Base-by-base conservation (phyloP, 2,797 vertebrate genomes). In the Morus bassanus region DNA sequence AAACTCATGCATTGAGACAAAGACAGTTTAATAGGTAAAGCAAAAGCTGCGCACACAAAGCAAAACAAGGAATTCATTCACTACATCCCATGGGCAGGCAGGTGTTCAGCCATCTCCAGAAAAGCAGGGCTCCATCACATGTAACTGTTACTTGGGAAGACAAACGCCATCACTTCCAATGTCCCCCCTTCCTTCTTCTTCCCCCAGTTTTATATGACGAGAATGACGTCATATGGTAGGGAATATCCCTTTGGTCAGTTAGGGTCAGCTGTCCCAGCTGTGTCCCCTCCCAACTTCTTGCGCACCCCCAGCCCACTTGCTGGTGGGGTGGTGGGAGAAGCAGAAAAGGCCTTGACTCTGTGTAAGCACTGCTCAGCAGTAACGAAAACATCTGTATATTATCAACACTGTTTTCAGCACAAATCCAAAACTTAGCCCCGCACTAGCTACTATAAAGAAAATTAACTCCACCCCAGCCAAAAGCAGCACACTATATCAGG, bases 31-130 rank as follows among this genome's bases (percentile, higher is more conserved):
- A 41, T 3, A 57, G 5, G 7, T 37, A 70, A 86, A 91, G 9
- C 4, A 24, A 84, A 72, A 80, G 2, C 31, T 3, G 0, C 0
- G 0, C 3, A 24, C 4, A 1, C 10, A 51, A 80, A 56, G 0
- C 1, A 60, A 65, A 84, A 6, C 3, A 73, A 73, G 25, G 10
- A 83, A 57, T 69, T 33, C 3, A 41, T 13, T 35, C 17, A 27
- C 8, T 7, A 2, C 21, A 75, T 67, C 6, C 9, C 14, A 33
- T 17, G 0, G 2, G 3, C 25, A 86, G 25, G 53, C 19, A 78
- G 21, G 19, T n/a, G 13, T 19, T 59, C 30, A 60, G 21, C 7
- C 35, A 35, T 22, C 35, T 65, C 53, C 45, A 73, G 53, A 39
- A 64, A 24, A 73, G 5, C 27, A 39, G 31, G 6, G 21, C 5